Percentiles rank a stretch among this genome's conserved stretches.
Conservation (phyloP, 2,113 vertebrate species). For the Leuciscus idus region DNA sequence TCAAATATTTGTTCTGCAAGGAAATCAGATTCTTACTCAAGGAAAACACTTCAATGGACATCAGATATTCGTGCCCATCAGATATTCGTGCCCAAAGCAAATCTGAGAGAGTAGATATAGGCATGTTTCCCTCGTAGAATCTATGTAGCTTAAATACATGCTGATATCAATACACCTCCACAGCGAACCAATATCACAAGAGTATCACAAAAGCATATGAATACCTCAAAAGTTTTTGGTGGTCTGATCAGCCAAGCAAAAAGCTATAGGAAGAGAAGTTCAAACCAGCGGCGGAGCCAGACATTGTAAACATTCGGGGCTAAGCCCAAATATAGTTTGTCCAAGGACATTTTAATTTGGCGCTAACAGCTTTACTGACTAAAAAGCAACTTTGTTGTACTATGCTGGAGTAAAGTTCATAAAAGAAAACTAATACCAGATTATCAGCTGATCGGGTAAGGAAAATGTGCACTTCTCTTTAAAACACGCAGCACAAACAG, state of each 20-base stretch:
- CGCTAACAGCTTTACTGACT: too few species aligned
- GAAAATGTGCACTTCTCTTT: too few species aligned
- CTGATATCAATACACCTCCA: neutral
- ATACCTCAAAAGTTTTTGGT: neutral
- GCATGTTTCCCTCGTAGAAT: neutral
- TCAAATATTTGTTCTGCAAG: slow-evolving; percentile 30
- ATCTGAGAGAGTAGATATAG: neutral
- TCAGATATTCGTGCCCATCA: neutral
- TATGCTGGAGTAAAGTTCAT: too few species aligned
- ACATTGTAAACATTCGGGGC: too few species aligned
- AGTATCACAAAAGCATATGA: neutral
- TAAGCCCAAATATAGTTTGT: too few species aligned
- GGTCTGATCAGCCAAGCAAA: neutral
- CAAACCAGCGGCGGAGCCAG: neutral
- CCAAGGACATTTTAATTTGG: too few species aligned
- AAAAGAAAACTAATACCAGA: too few species aligned
- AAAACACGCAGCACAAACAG: too few species aligned
- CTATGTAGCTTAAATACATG: neutral
- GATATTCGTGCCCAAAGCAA: neutral
- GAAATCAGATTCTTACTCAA: slow-evolving; percentile 10
- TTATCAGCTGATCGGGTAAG: too few species aligned
- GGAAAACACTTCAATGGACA: slow-evolving; percentile 7
- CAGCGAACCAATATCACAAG: neutral
- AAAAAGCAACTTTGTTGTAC: too few species aligned
- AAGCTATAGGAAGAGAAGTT: neutral